Evolutionary conservation across 2,113 vertebrate species (phyloP), one percentile per base, ranked within the genome.

Genomic region (Leucoraja erinaceus): DNA sequence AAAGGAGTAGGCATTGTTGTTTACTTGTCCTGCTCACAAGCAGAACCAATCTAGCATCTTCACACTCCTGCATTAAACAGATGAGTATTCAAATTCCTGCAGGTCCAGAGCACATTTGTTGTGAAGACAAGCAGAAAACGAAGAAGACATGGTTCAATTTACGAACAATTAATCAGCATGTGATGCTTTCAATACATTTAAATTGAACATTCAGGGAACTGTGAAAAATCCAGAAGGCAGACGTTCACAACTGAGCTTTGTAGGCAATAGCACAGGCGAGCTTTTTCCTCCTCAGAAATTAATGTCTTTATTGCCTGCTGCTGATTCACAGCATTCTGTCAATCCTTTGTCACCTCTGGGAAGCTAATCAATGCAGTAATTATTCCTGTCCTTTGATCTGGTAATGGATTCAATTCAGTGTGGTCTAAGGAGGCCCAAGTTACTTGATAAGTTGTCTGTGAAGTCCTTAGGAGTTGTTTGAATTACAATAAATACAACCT

Each of bases 361-460:
- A 94, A 93, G 93, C 94, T 96, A 96, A 97, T 97, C 95, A 96
- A 96, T 96, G 94, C 33, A 56, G 84, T 93, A 93, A 94, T 94
- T 94, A 94, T 94, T 93, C 93, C 93, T 94, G 93, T 93, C 95
- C 94, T 95, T 94, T 94, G 95, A 94, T 95, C 94, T 96, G 0
- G 18, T 93, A 95, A 94, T 95, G 90, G 95, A 94, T 94, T 95
- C 93, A 94, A 94, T 94, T 95, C 93, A 94, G 91, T 93, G 92
- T 95, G 93, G 94, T 94, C 95, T 95, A 95, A 94, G 93, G 94
- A 47, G 93, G 93, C 94, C 94, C 95, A 94, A 94, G 94, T 94
- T 47, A 95, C 94, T 95, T 97, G 95, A 97, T 97, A 97, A 97
- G 97, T 96, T 96, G 95, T 96, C 96, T 93, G 93, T 95, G 94